Conservation (phyloP, 2,797 vertebrate genomes). For the Ceryle rudis region DNA sequence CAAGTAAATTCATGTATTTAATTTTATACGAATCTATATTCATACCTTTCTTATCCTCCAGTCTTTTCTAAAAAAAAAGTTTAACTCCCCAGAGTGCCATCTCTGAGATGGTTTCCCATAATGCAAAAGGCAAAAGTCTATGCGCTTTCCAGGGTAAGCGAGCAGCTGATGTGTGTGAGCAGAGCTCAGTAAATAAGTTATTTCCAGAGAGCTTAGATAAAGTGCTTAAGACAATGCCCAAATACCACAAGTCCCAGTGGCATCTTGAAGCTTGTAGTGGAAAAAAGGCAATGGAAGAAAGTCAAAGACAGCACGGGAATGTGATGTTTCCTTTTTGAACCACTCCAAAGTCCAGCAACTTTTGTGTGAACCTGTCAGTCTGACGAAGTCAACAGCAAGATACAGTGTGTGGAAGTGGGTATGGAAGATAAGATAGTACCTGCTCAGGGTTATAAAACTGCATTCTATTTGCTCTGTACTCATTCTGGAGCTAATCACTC, state of each 20-base stretch:
- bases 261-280: not conserved
- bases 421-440: not conserved
- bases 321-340: not conserved
- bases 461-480: not conserved
- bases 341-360: not conserved
- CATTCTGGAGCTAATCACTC: not conserved
- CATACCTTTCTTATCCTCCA: not conserved
- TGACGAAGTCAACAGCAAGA: not conserved
- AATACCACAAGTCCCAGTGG: not conserved
- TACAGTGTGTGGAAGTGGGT: not conserved
- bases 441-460: not conserved
- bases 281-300: not conserved
- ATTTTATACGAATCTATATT: slow-evolving; percentile 4
- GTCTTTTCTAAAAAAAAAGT: not conserved
- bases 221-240: slow-evolving; percentile 28
- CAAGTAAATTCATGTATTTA: not conserved
- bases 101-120: slow-evolving; percentile 24
- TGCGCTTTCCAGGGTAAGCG: not conserved
- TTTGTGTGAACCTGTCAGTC: not conserved
- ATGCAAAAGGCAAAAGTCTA: not conserved
- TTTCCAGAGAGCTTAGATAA: slow-evolving; percentile 37
- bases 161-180: slow-evolving; percentile 6
- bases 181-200: not conserved
- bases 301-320: not conserved
- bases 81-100: slow-evolving; percentile 26